Conservation (phyloP, 2,113 vertebrate genomes). For the Oncorhynchus clarkii region DNA sequence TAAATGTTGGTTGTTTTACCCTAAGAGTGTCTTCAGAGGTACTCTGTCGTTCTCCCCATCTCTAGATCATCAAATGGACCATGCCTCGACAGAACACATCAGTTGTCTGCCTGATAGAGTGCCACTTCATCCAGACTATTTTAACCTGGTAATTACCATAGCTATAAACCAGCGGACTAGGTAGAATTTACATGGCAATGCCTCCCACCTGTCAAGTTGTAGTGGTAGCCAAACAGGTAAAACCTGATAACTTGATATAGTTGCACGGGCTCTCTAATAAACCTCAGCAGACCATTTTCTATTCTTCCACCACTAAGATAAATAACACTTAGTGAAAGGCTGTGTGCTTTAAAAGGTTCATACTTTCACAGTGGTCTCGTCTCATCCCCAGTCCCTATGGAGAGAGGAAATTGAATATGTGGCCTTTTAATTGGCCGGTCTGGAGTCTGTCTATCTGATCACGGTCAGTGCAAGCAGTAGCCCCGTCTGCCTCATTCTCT, state of each 20-base stretch:
- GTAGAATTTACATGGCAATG: too few relatives aligned
- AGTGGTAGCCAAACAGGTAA: neutral
- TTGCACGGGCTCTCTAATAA: neutral
- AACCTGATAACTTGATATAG: neutral
- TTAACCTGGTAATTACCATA: neutral
- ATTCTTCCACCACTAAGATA: neutral
- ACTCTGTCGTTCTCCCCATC: too few relatives aligned
- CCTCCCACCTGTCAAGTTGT: neutral
- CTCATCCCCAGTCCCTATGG: neutral
- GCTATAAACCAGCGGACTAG: too few relatives aligned
- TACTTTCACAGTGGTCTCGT: neutral
- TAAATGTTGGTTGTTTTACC: neutral
- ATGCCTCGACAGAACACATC: neutral
- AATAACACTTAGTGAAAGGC: neutral
- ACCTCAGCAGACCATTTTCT: neutral
- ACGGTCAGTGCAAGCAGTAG: neutral
- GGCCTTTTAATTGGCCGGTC: slow-evolving; percentile 25
- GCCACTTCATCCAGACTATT: neutral
- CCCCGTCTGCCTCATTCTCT: slow-evolving; percentile 1
- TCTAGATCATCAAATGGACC: neutral
- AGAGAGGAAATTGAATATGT: slow-evolving; percentile 13
- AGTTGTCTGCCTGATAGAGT: neutral
- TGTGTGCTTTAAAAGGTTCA: neutral
- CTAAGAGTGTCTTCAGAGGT: neutral
- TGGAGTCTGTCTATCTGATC: slow-evolving; percentile 15